These are phyloP conservation scores for Taphrorychus bicolor DNA, from an alignment of 2,888 invertebrate species.

Conservation along the genomic window DNA sequence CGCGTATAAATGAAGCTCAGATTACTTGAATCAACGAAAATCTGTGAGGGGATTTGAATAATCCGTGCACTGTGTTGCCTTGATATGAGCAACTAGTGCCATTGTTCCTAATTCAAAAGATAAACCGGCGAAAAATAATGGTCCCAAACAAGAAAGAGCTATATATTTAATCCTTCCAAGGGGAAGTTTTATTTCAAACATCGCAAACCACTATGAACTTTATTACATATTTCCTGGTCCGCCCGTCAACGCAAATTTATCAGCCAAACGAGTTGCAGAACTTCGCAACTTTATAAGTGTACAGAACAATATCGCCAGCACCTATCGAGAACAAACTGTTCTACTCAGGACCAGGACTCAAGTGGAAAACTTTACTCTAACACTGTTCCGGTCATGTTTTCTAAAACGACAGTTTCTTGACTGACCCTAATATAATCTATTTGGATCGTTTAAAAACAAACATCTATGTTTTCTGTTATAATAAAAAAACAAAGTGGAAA, in stretches of 20 bases:
- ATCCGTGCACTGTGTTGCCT: constrained; percentile 3
- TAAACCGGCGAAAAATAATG: background rate
- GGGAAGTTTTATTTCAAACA: constrained; percentile 13
- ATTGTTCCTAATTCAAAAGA: background rate
- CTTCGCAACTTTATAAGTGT: constrained; percentile 27
- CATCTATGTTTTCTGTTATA: background rate
- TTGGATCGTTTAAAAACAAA: background rate
- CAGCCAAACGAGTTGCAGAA: constrained; percentile 29
- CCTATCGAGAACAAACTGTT: constrained; percentile 32
- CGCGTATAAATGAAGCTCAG: constrained; percentile 31
- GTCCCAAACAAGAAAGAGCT: background rate
- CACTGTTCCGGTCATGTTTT: background rate
- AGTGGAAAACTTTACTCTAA: constrained; percentile 8
- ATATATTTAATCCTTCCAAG: background rate
- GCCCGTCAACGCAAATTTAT: constrained; percentile 31
- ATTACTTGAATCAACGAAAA: constrained; percentile 33
- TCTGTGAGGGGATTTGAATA: constrained; percentile 16
- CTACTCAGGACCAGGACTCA: constrained; percentile 12
- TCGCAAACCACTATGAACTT: constrained; percentile 19
- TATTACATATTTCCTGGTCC: constrained; percentile 16
- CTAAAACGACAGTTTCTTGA: background rate
- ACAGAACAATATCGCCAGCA: constrained; percentile 20
- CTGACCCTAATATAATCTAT: background rate
- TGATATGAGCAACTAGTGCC: constrained; percentile 11
- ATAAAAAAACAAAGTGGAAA: constrained; percentile 17